A percentile compares a stretch with the other conserved stretches of the same genome.
phyloP scores from a whole-genome alignment of 2,113 vertebrate genomes.

The Dissostichus mawsoni region DNA sequence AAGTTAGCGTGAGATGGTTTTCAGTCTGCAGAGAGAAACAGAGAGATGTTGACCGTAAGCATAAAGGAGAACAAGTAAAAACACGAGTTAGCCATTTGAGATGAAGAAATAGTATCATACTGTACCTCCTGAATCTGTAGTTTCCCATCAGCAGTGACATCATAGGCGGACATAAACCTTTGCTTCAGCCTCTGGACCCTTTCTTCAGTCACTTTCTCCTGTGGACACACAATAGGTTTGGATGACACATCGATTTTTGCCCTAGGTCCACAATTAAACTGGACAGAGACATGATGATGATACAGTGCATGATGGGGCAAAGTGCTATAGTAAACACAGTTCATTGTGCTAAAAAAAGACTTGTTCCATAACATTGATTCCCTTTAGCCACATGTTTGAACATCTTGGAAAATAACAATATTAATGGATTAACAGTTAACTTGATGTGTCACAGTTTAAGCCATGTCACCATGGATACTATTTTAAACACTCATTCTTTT shows the following conservation, averaged over 20 bases:
- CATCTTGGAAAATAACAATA: background rate
- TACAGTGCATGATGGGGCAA: background rate
- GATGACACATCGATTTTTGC: background rate
- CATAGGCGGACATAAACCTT: conserved; percentile 86
- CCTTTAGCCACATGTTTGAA: background rate
- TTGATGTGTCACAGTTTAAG: conserved; percentile 43
- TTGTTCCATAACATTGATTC: background rate
- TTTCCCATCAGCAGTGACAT: conserved; percentile 85
- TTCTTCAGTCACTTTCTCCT: conserved; percentile 87
- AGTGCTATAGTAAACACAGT: background rate
- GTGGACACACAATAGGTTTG: conserved; percentile 22
- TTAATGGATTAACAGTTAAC: background rate
- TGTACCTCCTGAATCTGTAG: conserved; percentile 93
- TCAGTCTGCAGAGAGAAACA: no score
- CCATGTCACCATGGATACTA: conserved; percentile 65
- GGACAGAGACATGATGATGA: background rate
- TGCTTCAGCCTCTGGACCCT: conserved; percentile 87
- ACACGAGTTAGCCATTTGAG: background rate
- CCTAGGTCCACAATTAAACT: background rate
- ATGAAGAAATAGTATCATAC: background rate
- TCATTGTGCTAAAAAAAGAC: background rate
- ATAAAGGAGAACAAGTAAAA: background rate
- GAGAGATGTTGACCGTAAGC: background rate
- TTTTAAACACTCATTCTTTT: background rate
- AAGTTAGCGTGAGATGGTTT: background rate